Percentiles rank a stretch among this genome's conserved stretches.
These are phyloP conservation scores for Epicampocera succincta DNA, from an alignment of 2,888 invertebrate genomes.

Conservation along the genomic window DNA sequence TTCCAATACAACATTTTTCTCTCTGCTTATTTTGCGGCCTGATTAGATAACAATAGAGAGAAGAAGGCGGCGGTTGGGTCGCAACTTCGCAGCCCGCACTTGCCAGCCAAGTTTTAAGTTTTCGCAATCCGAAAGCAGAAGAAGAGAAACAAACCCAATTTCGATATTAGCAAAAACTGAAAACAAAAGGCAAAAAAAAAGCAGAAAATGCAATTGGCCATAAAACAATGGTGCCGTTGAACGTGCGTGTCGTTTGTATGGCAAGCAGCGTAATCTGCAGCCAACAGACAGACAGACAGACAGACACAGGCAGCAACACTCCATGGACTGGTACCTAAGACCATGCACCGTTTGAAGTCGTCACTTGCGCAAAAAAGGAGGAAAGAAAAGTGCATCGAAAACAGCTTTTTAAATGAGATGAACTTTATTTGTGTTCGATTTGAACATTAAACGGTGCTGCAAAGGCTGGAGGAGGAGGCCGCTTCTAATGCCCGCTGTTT, in stretches of 20 bases:
- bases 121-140: neutral
- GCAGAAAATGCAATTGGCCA: constrained; percentile 29
- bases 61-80: constrained; percentile 50
- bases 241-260: constrained; percentile 56
- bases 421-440: constrained; percentile 37
- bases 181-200: constrained; percentile 25
- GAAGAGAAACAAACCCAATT: neutral
- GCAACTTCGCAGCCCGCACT: constrained; percentile 36
- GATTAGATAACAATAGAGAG: constrained; percentile 69
- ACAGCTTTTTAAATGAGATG: constrained; percentile 13
- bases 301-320: neutral
- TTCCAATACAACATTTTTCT: constrained; percentile 1
- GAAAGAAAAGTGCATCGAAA: neutral
- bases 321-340: constrained; percentile 27
- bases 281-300: constrained; percentile 14
- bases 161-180: constrained; percentile 2
- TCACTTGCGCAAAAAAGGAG: neutral
- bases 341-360: constrained; percentile 39
- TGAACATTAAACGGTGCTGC: constrained; percentile 27
- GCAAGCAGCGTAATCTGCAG: constrained; percentile 6
- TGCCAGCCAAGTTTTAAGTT: constrained; percentile 5
- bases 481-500: constrained; percentile 55
- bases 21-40: constrained; percentile 10
- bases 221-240: neutral
- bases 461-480: constrained; percentile 46